Percentiles rank a stretch among this genome's conserved stretches.
Conservation (phyloP, 2,888 invertebrate species). For the Hipparchia semele region DNA sequence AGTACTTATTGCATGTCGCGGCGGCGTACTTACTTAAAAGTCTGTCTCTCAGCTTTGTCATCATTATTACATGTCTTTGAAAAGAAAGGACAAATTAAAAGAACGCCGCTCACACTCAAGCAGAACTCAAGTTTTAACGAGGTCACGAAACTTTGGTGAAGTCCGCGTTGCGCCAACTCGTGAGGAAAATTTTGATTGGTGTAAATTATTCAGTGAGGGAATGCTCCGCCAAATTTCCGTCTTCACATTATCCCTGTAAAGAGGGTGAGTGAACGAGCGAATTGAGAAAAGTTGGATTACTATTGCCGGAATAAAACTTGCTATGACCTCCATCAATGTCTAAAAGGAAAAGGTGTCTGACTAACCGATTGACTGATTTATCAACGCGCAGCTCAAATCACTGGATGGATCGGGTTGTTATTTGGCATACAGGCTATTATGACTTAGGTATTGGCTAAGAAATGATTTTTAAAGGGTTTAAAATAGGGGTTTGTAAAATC, state of each 20-base stretch:
- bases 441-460: too few species aligned
- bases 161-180: constrained; percentile 28
- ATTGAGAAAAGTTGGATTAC: constrained; percentile 17
- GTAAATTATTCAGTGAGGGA: constrained; percentile 27
- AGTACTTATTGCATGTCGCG: too few species aligned
- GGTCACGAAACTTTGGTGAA: constrained; percentile 24
- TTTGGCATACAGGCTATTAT: too few species aligned
- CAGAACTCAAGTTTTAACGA: constrained; percentile 27
- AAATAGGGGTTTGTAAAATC: too few species aligned
- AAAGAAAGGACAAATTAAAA: constrained; percentile 16
- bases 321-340: too few species aligned
- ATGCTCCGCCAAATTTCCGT: constrained; percentile 20
- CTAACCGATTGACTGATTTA: too few species aligned
- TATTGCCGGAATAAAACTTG: constrained; percentile 17
- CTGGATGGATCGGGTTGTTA: too few species aligned
- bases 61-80: neutral
- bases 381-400: too few species aligned
- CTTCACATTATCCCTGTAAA: constrained; percentile 21
- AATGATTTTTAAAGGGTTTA: too few species aligned
- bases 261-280: constrained; percentile 25
- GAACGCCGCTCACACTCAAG: constrained; percentile 20
- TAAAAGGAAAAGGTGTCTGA: too few species aligned
- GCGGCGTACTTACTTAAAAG: neutral
- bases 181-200: constrained; percentile 30
- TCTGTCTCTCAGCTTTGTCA: neutral